A percentile compares a stretch with the other conserved stretches of the same genome.
phyloP scores from a whole-genome alignment of 2,888 invertebrate species.

The Geotrupes spiniger region DNA sequence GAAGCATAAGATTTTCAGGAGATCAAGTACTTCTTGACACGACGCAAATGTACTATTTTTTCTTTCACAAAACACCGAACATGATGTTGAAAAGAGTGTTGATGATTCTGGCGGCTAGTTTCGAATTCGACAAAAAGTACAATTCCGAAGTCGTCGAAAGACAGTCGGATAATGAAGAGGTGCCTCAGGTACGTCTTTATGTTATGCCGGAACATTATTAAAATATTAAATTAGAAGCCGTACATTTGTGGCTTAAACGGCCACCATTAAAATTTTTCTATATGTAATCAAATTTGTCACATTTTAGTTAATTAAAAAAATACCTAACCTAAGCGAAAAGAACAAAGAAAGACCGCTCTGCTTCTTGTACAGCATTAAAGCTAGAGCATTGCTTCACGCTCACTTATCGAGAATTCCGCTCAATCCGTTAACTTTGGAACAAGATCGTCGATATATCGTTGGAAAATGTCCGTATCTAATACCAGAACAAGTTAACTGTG shows the following conservation, averaged over 20 bases:
- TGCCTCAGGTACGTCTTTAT: constrained; percentile 70
- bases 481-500: constrained; percentile 96
- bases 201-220: background rate
- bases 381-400: constrained; percentile 92
- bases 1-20: constrained; percentile 94
- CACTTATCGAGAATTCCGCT: constrained; percentile 84
- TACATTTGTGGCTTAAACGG: too few species aligned
- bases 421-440: constrained; percentile 75
- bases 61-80: constrained; percentile 92
- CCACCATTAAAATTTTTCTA: too few species aligned
- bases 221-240: background rate
- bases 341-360: constrained; percentile 94
- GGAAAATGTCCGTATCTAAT: constrained; percentile 93
- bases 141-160: constrained; percentile 94
- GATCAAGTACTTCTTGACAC: constrained; percentile 96
- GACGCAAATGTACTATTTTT: constrained; percentile 94
- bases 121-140: constrained; percentile 91
- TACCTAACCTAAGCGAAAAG: constrained; percentile 91
- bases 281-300: too few species aligned
- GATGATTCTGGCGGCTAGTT: constrained; percentile 95
- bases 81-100: constrained; percentile 94
- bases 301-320: constrained; percentile 79
- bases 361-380: constrained; percentile 87
- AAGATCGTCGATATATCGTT: constrained; percentile 79
- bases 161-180: constrained; percentile 91